These are phyloP conservation scores for Drosophila pallidifrons DNA, from an alignment of 1,140 invertebrate genomes.

Conservation along the genomic window DNA sequence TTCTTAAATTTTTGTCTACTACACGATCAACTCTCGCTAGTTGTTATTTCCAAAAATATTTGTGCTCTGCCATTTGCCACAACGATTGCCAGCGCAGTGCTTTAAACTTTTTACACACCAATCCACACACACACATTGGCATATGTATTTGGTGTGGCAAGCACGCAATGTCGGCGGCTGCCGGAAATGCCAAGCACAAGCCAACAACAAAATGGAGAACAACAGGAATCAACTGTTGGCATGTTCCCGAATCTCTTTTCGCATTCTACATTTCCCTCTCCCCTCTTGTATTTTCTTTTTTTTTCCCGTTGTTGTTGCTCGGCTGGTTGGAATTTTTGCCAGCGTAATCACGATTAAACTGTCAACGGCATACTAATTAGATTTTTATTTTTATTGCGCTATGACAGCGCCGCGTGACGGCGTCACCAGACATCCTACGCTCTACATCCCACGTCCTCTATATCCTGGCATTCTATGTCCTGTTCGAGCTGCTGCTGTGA, in stretches of 20 bases:
- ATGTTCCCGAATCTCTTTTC: constrained; percentile 71
- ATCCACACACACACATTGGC: constrained; percentile 3
- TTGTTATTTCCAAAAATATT: constrained; percentile 19
- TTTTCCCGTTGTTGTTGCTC: constrained; percentile 45
- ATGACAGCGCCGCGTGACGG: constrained; percentile 79
- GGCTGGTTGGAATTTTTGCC: constrained; percentile 71
- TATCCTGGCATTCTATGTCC: constrained; percentile 3
- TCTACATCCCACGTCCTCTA: constrained; percentile 20
- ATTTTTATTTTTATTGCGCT: constrained; percentile 84
- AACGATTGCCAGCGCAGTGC: not conserved
- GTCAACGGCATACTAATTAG: constrained; percentile 84
- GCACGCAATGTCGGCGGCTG: constrained; percentile 70
- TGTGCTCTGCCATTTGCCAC: constrained; percentile 40
- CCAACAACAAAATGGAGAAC: constrained; percentile 45
- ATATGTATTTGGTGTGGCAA: constrained; percentile 55
- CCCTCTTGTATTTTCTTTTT: not conserved
- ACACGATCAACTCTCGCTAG: not conserved
- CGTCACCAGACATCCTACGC: constrained; percentile 52
- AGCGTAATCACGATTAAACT: constrained; percentile 84
- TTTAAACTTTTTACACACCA: constrained; percentile 58
- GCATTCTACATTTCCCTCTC: not conserved
- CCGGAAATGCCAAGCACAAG: constrained; percentile 75
- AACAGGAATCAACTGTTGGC: constrained; percentile 81
- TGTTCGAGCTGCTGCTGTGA: not conserved
- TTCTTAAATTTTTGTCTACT: not conserved